These are phyloP conservation scores for Sarcophaga carnaria DNA, from an alignment of 2,888 invertebrate species.

Conservation along the genomic window DNA sequence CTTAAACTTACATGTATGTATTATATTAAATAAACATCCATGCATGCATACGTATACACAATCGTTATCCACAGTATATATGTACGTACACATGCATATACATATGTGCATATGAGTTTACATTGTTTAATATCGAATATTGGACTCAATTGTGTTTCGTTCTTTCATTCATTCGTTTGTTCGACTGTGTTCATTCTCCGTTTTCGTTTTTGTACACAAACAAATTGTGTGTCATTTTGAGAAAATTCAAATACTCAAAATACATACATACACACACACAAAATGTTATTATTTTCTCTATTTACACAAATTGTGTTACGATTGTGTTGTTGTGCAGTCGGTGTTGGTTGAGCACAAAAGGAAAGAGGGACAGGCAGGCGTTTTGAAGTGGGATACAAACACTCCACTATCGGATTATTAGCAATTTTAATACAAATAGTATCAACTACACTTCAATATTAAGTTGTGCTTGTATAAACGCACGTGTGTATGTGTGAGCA, in stretches of 20 bases:
- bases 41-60: not conserved
- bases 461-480: conserved; percentile 20
- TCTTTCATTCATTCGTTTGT: not conserved
- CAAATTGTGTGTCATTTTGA: conserved; percentile 68
- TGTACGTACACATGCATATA: not conserved
- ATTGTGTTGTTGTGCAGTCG: too few relatives aligned
- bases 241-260: conserved; percentile 65
- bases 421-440: conserved; percentile 68
- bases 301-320: conserved; percentile 38
- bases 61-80: not conserved
- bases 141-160: not conserved
- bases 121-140: conserved; percentile 53
- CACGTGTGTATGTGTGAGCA: not conserved
- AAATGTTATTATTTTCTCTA: conserved; percentile 63
- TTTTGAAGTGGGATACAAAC: conserved; percentile 57
- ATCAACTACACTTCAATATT: conserved; percentile 66
- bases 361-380: not conserved
- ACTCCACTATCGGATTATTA: conserved; percentile 68
- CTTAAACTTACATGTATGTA: conserved; percentile 19
- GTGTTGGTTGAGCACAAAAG: not conserved
- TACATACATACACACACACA: conserved; percentile 47
- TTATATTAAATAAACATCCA: conserved; percentile 6
- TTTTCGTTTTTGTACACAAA: not conserved
- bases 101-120: conserved; percentile 30
- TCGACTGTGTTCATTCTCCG: not conserved